Conservation (phyloP, 2,797 vertebrate genomes). For the Dermochelys coriacea region DNA sequence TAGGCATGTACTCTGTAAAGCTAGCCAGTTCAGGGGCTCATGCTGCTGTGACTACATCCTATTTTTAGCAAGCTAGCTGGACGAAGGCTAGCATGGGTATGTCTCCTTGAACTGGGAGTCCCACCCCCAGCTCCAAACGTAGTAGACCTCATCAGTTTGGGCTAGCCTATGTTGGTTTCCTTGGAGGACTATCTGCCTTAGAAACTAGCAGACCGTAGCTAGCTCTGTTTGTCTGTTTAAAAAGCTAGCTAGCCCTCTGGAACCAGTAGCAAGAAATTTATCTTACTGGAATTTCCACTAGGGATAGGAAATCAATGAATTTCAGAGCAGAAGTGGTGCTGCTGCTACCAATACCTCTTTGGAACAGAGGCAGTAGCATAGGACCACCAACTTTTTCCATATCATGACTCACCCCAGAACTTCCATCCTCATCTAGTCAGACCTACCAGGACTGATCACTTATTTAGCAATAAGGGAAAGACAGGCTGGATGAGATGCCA, state of each 20-base stretch:
- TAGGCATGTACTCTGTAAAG: neutral
- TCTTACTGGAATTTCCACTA: conserved; percentile 43
- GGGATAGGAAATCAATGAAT: conserved; percentile 18
- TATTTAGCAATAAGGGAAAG: conserved; percentile 14
- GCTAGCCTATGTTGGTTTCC: neutral
- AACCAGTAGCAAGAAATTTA: neutral
- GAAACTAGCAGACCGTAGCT: neutral
- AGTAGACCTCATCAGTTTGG: neutral
- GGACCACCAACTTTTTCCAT: neutral
- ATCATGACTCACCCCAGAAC: conserved; percentile 4
- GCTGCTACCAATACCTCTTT: neutral
- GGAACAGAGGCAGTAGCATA: conserved; percentile 1
- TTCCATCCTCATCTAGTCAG: neutral
- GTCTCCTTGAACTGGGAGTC: neutral
- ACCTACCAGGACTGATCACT: neutral
- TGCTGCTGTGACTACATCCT: neutral
- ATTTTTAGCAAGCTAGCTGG: neutral
- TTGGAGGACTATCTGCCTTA: neutral
- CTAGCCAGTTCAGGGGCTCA: neutral
- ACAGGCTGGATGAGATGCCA: neutral
- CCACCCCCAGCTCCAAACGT: neutral
- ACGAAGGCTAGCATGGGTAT: neutral
- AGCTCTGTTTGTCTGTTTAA: neutral
- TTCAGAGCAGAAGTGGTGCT: neutral
- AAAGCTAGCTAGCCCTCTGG: neutral